phyloP scores from a whole-genome alignment of 2,113 vertebrate genomes.

The Brachypodius melanocephalos region DNA sequence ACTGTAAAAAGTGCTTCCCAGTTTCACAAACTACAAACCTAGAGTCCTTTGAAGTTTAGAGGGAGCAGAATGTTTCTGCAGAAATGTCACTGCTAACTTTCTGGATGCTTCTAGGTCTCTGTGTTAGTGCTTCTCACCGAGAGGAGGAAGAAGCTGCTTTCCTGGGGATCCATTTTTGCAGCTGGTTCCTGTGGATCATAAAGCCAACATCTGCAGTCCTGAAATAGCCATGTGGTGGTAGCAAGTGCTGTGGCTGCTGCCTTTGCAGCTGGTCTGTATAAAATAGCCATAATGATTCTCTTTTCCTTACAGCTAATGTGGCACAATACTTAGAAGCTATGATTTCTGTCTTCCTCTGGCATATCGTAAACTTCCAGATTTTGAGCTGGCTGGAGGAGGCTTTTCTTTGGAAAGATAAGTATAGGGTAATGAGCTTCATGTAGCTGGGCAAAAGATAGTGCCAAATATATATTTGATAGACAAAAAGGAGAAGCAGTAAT shows the following conservation, averaged over 20 bases:
- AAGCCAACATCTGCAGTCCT: background rate
- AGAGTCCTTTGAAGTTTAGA: background rate
- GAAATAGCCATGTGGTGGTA: conserved; percentile 22
- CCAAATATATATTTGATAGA: conserved; percentile 32
- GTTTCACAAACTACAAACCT: background rate
- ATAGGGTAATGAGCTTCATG: background rate
- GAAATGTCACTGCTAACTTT: background rate
- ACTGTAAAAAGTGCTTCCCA: background rate
- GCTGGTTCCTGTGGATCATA: background rate
- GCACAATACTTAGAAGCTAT: conserved; percentile 33
- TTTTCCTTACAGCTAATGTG: background rate
- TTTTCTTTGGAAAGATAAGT: conserved; percentile 28
- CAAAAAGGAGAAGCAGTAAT: background rate
- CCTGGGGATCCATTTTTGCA: background rate
- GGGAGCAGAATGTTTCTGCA: background rate
- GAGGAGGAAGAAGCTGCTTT: background rate
- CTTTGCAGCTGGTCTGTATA: background rate
- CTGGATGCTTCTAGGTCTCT: background rate
- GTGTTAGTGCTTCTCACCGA: background rate
- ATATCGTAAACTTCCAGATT: background rate
- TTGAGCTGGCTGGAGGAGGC: background rate
- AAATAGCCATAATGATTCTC: background rate
- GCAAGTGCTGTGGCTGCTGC: background rate
- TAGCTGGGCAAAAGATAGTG: background rate
- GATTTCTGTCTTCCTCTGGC: conserved; percentile 53